Percentiles rank a stretch among this genome's conserved stretches.
Conservation (phyloP, 64 coral and sea anemone genomes). For the Actinia tenebrosa region DNA sequence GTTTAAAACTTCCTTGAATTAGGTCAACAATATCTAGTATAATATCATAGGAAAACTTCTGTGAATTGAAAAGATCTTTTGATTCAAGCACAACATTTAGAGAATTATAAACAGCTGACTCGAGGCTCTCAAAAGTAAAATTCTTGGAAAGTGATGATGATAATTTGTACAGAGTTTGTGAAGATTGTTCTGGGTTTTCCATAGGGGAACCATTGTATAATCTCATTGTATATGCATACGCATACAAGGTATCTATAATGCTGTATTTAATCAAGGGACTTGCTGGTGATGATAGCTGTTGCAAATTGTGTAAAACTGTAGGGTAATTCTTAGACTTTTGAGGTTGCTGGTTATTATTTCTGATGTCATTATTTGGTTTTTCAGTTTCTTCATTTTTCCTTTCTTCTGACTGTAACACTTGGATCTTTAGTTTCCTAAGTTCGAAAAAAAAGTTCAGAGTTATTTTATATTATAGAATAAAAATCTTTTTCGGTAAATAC, state of each 20-base stretch:
- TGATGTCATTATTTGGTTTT: not conserved
- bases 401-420: not conserved
- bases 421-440: slow-evolving; percentile 20
- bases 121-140: slow-evolving; percentile 68
- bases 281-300: slow-evolving; percentile 40
- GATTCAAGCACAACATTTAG: slow-evolving; percentile 40
- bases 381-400: not conserved
- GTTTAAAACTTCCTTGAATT: slow-evolving; percentile 12
- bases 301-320: slow-evolving; percentile 52
- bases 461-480: too few relatives aligned
- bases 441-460: too few relatives aligned
- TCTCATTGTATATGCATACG: slow-evolving; percentile 81
- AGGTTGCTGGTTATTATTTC: not conserved
- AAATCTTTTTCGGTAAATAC: too few relatives aligned
- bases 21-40: slow-evolving; percentile 56
- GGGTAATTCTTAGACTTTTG: slow-evolving; percentile 17
- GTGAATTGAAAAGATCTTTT: slow-evolving; percentile 73
- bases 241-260: slow-evolving; percentile 65
- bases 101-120: slow-evolving; percentile 50
- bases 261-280: slow-evolving; percentile 64
- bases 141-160: slow-evolving; percentile 68
- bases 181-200: slow-evolving; percentile 45
- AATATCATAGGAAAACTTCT: slow-evolving; percentile 61
- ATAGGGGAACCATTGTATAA: slow-evolving; percentile 82
- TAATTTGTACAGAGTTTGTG: slow-evolving; percentile 59